phyloP scores from a whole-genome alignment of 2,797 vertebrate genomes.

The Platyrinchus mystaceus region DNA sequence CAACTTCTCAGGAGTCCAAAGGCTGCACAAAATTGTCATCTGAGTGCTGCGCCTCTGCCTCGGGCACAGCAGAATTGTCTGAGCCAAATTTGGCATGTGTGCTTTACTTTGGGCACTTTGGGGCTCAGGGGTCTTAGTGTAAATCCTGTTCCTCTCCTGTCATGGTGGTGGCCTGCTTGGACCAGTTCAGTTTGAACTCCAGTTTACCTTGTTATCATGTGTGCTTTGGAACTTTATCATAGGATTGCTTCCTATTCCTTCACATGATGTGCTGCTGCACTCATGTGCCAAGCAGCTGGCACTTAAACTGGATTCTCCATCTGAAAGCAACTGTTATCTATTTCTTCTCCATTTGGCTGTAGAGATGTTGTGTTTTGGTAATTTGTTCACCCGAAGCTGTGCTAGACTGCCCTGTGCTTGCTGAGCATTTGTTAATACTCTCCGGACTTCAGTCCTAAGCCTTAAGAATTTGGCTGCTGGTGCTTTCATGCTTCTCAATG shows the following conservation, averaged over 20 bases:
- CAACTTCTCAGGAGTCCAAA: constrained; percentile 31
- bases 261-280: neutral
- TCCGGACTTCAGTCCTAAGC: neutral
- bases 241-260: neutral
- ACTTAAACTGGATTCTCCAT: neutral
- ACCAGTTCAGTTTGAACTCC: neutral
- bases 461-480: neutral
- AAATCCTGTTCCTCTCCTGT: constrained; percentile 8
- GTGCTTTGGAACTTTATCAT: neutral
- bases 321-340: neutral
- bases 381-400: neutral
- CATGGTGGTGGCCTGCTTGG: constrained; percentile 12
- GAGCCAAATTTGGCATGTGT: neutral
- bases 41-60: neutral
- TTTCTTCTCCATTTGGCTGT: constrained; percentile 11
- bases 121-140: neutral
- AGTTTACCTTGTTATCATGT: neutral
- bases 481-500: neutral
- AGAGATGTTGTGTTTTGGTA: neutral
- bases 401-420: neutral
- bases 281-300: neutral
- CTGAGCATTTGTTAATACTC: constrained; percentile 7
- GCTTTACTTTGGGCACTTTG: neutral
- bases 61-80: neutral
- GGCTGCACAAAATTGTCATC: neutral